phyloP scores from a whole-genome alignment of 2,888 invertebrate genomes.

The Drosophila rubida region DNA sequence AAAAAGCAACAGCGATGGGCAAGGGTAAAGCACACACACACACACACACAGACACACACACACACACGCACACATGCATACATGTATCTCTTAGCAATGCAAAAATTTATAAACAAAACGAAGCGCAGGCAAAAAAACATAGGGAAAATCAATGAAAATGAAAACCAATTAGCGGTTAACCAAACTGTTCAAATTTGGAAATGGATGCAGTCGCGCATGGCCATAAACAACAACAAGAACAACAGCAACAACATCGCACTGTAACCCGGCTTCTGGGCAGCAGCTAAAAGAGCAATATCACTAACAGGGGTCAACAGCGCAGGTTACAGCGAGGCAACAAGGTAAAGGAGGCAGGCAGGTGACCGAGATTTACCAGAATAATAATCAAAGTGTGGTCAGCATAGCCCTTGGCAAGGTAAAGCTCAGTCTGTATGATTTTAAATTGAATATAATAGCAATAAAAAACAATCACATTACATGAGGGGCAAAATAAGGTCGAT shows the following conservation, averaged over 20 bases:
- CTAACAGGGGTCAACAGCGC: conserved; percentile 30
- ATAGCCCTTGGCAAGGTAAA: conserved; percentile 20
- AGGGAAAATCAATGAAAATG: conserved; percentile 77
- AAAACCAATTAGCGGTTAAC: conserved; percentile 79
- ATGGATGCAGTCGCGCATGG: conserved; percentile 75
- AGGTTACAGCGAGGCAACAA: no score
- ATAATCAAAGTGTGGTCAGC: conserved; percentile 58
- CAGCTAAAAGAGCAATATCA: conserved; percentile 24
- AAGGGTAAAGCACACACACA: conserved; percentile 12
- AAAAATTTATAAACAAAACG: conserved; percentile 36
- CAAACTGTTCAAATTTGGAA: conserved; percentile 79
- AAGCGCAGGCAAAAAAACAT: conserved; percentile 27
- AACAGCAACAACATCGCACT: conserved; percentile 9
- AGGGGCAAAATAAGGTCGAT: conserved; percentile 13
- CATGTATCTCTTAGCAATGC: conserved; percentile 24
- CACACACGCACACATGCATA: not conserved
- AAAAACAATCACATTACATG: conserved; percentile 9
- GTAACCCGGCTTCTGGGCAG: conserved; percentile 19
- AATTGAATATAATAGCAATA: conserved; percentile 23
- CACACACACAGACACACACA: conserved; percentile 8
- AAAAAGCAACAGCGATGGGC: not conserved
- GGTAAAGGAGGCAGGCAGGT: conserved; percentile 52
- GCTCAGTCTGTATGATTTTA: conserved; percentile 32
- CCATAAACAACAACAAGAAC: conserved; percentile 60
- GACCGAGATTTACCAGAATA: conserved; percentile 60